Conservation (phyloP, 2,797 vertebrate genomes). For the Brachyalestes nurse region DNA sequence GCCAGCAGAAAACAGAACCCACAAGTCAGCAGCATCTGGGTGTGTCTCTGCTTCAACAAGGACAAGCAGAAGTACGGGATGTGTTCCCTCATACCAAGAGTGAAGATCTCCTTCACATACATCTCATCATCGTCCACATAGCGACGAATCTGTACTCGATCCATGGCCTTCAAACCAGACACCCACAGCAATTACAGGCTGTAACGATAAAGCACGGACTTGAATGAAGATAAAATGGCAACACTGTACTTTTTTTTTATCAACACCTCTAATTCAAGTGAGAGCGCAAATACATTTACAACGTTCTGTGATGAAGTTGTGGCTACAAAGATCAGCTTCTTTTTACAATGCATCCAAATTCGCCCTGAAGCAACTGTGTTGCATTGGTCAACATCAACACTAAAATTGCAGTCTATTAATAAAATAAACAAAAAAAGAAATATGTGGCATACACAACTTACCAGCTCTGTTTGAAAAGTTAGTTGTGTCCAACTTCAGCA, state of each 20-base stretch:
- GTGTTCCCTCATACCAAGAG: too few relatives aligned
- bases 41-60: conserved; percentile 62
- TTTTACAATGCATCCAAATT: too few relatives aligned
- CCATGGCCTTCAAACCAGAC: not conserved
- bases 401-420: not conserved
- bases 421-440: not conserved
- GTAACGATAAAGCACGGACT: not conserved
- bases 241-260: not conserved
- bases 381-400: not conserved
- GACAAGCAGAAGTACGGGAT: too few relatives aligned
- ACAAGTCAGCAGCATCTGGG: conserved; percentile 75
- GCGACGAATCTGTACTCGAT: too few relatives aligned
- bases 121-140: too few relatives aligned
- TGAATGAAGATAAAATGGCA: not conserved
- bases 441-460: too few relatives aligned
- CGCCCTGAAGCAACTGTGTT: too few relatives aligned
- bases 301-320: not conserved
- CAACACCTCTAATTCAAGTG: not conserved
- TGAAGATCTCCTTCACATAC: too few relatives aligned
- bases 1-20: conserved; percentile 76
- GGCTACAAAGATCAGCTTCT: not conserved
- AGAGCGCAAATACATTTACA: not conserved
- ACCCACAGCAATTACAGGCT: not conserved
- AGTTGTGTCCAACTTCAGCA: too few relatives aligned
- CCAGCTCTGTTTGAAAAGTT: too few relatives aligned